Conservation (phyloP, 2,797 vertebrate genomes). For the Melanotaenia nigrans region DNA sequence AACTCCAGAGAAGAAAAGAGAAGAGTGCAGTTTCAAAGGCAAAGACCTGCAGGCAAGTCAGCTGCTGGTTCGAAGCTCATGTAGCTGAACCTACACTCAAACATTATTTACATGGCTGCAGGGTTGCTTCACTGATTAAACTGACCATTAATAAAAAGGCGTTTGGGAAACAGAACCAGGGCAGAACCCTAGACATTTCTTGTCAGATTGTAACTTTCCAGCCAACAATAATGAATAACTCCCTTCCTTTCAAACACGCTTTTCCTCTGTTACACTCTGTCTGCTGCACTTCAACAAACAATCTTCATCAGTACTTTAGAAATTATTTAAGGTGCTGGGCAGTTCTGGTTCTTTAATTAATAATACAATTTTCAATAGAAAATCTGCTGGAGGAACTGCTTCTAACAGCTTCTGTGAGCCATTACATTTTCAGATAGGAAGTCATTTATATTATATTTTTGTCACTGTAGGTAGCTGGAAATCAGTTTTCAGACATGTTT, state of each 20-base stretch:
- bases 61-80: constrained; percentile 32
- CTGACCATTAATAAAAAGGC: constrained; percentile 28
- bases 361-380: not conserved
- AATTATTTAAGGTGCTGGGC: not conserved
- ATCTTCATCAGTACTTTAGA: not conserved
- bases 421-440: not conserved
- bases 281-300: not conserved
- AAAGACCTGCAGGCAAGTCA: constrained; percentile 90
- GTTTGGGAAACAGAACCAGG: constrained; percentile 30
- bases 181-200: constrained; percentile 47
- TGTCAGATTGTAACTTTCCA: constrained; percentile 59
- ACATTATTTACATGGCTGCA: constrained; percentile 36
- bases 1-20: constrained; percentile 88
- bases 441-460: not conserved
- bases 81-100: constrained; percentile 23
- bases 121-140: constrained; percentile 13
- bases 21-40: constrained; percentile 95
- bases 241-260: constrained; percentile 32
- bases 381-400: not conserved
- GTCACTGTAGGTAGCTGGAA: no score
- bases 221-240: constrained; percentile 49
- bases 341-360: not conserved
- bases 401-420: not conserved
- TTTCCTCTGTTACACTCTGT: constrained; percentile 24
- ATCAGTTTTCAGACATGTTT: not conserved